Base-by-base conservation (phyloP, 2,113 vertebrate genomes). In the Corythornis cristatus region DNA sequence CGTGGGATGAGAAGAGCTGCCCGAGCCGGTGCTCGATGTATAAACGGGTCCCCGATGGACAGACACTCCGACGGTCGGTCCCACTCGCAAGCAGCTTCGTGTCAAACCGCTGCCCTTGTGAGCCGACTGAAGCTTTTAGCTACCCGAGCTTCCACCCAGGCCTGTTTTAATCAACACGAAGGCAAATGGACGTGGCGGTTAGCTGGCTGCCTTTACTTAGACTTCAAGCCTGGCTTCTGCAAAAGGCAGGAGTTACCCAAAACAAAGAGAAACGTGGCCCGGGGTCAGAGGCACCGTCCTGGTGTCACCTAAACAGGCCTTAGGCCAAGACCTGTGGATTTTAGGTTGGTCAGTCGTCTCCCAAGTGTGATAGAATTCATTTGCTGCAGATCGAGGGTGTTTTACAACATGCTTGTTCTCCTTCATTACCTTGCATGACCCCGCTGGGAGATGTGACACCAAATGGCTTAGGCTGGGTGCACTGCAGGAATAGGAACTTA, bases 51-150 rank as follows among this genome's bases (percentile, higher is more conserved):
- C 28, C 10, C 4, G 48, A 2, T 2, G 54, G 45, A 2, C 6
- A 0, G 45, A 2, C 6, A 0, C 13, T 1, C 50, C 8, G 2
- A 0, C 13, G 0, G 31, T 4, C 15, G 3, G 6, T 70, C 3
- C 40, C 15, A 37, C 2, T 26, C 4, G 1, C 51, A 1, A 8
- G 21, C 51, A 16, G 0, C 11, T 9, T 0, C 6, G 3, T 4
- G 37, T 33, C 14, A 3, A 8, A 26, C 3, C 2, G 1, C 54
- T 28, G 7, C 12, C 17, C 20, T 1, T 3, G n/a, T 2, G 4
- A 17, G 6, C 28, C 3, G 0, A 1, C 17, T 4, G 40, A 5
- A 22, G 2, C 8, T 6, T 8, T 3, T 18, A 21, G 25, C 43
- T 11, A 8, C 22, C 19, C 15, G 1, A 6, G 2, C 18, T 3